These are phyloP conservation scores for Drosophila persimilis DNA, from an alignment of 1,140 invertebrate species.

Conservation along the genomic window DNA sequence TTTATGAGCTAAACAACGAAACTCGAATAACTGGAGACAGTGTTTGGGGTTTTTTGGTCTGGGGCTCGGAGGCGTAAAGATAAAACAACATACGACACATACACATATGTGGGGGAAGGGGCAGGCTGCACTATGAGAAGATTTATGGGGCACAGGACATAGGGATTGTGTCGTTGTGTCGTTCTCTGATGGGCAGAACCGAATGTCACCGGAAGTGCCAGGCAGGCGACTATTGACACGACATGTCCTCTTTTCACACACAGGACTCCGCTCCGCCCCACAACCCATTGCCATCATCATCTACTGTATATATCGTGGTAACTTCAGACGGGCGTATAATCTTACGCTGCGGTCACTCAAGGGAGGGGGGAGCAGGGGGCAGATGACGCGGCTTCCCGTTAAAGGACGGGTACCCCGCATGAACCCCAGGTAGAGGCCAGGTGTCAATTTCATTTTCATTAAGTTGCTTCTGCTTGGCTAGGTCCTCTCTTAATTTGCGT, in stretches of 20 bases:
- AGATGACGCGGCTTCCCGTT: conserved; percentile 15
- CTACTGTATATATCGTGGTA: conserved; percentile 37
- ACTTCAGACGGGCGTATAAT: conserved; percentile 77
- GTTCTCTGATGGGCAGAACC: conserved; percentile 31
- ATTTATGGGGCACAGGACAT: conserved; percentile 51
- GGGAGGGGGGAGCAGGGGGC: too few relatives aligned
- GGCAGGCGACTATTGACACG: conserved; percentile 66
- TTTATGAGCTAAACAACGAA: conserved; percentile 80
- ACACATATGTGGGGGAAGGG: too few relatives aligned
- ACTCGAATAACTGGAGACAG: conserved; percentile 78
- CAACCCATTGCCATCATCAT: conserved; percentile 21
- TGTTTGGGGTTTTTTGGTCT: conserved; percentile 36
- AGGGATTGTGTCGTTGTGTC: conserved; percentile 17
- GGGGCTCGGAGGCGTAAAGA: conserved; percentile 14
- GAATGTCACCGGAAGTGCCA: conserved; percentile 60
- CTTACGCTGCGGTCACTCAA: conserved; percentile 66
- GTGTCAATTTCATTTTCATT: conserved; percentile 80
- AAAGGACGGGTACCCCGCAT: too few relatives aligned
- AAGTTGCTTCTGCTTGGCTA: conserved; percentile 76
- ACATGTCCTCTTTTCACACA: conserved; percentile 42
- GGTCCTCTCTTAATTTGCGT: conserved; percentile 71
- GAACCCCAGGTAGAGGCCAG: conserved; percentile 46
- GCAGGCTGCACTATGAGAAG: conserved; percentile 12
- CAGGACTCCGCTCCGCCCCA: background rate
- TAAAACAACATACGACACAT: conserved; percentile 12